Evolutionary conservation across 2,797 vertebrate species (phyloP).

Genomic region (Sternotherus odoratus): DNA sequence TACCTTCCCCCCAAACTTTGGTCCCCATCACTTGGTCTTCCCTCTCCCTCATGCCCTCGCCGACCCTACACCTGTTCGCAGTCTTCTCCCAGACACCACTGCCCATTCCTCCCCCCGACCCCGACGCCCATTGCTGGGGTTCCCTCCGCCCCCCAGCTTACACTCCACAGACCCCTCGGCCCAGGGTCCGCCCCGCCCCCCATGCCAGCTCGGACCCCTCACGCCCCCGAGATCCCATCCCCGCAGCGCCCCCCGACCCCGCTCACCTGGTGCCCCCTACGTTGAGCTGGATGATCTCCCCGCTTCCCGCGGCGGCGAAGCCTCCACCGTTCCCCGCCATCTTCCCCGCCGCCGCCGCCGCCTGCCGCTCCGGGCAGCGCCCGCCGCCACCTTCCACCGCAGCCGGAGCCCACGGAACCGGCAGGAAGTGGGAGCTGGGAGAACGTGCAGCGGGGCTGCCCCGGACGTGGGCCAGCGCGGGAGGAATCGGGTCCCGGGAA

Average conservation of each 20-base stretch:
- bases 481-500: neutral
- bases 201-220: neutral
- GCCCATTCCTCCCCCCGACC: neutral
- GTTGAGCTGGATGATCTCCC: constrained; percentile 97
- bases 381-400: neutral
- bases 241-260: neutral
- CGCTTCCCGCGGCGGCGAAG: constrained; percentile 83
- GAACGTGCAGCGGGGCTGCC: constrained; percentile 1
- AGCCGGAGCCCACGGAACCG: neutral
- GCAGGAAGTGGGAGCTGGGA: constrained; percentile 22
- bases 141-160: too few relatives aligned
- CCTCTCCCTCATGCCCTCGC: neutral
- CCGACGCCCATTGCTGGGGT: neutral
- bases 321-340: constrained; percentile 90
- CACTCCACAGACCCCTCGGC: neutral
- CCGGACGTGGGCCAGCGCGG: neutral
- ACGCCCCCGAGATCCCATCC: rapidly evolving
- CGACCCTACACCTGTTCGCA: neutral
- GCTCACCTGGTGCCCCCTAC: constrained; percentile 95
- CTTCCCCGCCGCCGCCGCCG: constrained; percentile 52
- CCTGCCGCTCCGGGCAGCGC: neutral
- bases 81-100: neutral
- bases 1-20: neutral
- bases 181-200: neutral
- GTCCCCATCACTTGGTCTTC: neutral